These are phyloP conservation scores for Dryobates pubescens DNA, from an alignment of 2,797 vertebrate genomes.

Conservation along the genomic window DNA sequence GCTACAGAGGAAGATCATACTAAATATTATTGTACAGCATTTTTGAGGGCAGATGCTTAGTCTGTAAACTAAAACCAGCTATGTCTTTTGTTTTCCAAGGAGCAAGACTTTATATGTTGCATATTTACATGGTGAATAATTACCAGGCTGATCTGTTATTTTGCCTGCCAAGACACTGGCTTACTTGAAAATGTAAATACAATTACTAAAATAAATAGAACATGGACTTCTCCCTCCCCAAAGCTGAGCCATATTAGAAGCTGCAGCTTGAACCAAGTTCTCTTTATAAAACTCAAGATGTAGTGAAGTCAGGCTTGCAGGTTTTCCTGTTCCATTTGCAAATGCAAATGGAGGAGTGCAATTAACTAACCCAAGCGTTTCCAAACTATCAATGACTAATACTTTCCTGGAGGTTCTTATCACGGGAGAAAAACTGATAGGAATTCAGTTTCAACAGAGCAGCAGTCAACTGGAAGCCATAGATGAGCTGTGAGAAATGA, in stretches of 20 bases:
- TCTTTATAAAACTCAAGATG: background rate
- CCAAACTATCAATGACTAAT: background rate
- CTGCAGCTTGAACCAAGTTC: background rate
- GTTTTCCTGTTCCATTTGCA: background rate
- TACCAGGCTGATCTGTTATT: background rate
- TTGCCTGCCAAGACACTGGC: background rate
- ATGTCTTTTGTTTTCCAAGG: background rate
- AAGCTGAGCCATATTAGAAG: background rate
- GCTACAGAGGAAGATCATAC: background rate
- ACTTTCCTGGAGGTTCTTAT: background rate
- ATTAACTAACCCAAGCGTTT: background rate
- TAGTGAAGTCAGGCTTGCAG: background rate
- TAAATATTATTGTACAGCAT: background rate
- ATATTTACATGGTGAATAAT: background rate
- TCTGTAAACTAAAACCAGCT: background rate
- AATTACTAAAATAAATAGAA: background rate
- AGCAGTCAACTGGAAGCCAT: background rate
- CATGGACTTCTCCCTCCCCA: fast-evolving
- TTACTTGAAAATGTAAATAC: background rate
- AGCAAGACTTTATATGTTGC: background rate
- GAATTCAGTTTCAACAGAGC: background rate
- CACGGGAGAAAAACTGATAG: background rate
- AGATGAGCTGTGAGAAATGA: background rate
- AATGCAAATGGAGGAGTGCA: fast-evolving
- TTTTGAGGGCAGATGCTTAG: background rate